Conservation (phyloP, 2,888 invertebrate species). For the Nipponacmea schrenckii region DNA sequence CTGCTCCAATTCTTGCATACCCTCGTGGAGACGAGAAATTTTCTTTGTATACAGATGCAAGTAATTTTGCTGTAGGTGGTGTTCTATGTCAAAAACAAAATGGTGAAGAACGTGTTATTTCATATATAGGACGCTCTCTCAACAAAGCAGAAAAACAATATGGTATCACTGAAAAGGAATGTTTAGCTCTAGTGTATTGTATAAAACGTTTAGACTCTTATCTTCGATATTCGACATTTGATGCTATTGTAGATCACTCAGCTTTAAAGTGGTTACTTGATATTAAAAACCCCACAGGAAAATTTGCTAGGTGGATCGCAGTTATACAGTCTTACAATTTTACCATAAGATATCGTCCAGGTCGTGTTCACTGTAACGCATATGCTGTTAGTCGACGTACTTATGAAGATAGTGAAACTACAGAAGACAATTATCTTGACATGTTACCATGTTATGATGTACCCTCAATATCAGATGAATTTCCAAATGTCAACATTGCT, state of each 20-base stretch:
- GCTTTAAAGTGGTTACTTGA: slow-evolving; percentile 17
- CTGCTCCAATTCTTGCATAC: slow-evolving; percentile 14
- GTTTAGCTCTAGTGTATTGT: slow-evolving; percentile 19
- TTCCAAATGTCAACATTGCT: too few species aligned
- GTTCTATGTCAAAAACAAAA: slow-evolving; percentile 15
- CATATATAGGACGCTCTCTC: slow-evolving; percentile 13
- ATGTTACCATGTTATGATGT: neutral
- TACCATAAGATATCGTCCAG: neutral
- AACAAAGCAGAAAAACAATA: slow-evolving; percentile 5
- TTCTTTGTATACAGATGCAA: slow-evolving; percentile 17
- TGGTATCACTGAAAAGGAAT: slow-evolving; percentile 17
- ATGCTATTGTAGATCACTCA: slow-evolving; percentile 10
- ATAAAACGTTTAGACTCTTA: slow-evolving; percentile 16
- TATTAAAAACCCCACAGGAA: neutral
- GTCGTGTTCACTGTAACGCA: neutral
- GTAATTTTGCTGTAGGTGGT: slow-evolving; percentile 14
- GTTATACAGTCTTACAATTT: neutral
- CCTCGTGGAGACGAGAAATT: slow-evolving; percentile 13
- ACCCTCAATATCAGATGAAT: too few species aligned
- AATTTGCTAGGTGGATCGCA: neutral
- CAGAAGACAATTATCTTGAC: neutral
- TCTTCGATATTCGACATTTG: slow-evolving; percentile 10
- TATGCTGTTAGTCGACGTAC: neutral
- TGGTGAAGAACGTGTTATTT: neutral
- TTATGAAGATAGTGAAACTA: neutral